A percentile compares a stretch with the other conserved stretches of the same genome.
These are phyloP conservation scores for Tinea trinotella DNA, from an alignment of 2,888 invertebrate genomes.

Conservation along the genomic window DNA sequence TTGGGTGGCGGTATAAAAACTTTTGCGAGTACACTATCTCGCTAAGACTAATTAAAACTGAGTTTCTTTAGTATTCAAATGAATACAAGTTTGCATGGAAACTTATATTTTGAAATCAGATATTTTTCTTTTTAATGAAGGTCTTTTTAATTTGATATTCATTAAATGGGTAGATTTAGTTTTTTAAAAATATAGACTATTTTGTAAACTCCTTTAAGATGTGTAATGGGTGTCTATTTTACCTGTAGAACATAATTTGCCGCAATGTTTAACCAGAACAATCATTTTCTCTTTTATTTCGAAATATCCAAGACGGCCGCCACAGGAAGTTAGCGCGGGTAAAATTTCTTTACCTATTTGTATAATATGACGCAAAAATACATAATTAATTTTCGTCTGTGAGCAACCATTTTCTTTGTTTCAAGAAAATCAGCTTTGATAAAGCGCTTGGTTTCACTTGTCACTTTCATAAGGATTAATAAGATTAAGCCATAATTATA, in stretches of 20 bases:
- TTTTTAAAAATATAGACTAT: neutral
- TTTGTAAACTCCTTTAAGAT: slow-evolving; percentile 4
- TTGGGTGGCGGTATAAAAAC: neutral
- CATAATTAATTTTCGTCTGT: slow-evolving; percentile 17
- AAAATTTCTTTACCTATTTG: slow-evolving; percentile 16
- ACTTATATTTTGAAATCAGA: too few relatives aligned
- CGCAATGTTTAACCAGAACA: slow-evolving; percentile 15
- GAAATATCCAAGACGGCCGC: neutral
- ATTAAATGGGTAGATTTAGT: too few relatives aligned
- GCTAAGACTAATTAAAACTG: too few relatives aligned
- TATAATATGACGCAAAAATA: slow-evolving; percentile 16
- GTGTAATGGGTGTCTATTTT: neutral
- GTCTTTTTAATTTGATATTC: too few relatives aligned
- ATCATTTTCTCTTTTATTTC: slow-evolving; percentile 12
- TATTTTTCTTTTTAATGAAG: too few relatives aligned
- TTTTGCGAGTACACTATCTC: too few relatives aligned
- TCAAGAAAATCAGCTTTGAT: neutral
- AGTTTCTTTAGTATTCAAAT: too few relatives aligned
- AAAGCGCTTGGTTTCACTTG: neutral
- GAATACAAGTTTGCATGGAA: too few relatives aligned
- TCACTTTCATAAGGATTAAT: neutral
- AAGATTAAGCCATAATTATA: too few relatives aligned
- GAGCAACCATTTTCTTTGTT: slow-evolving; percentile 12
- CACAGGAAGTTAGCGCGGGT: slow-evolving; percentile 1
- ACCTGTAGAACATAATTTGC: slow-evolving; percentile 11